A percentile compares a stretch with the other conserved stretches of the same genome.
Conservation (phyloP, 2,888 invertebrate species). For the Meiosimyza decipiens region DNA sequence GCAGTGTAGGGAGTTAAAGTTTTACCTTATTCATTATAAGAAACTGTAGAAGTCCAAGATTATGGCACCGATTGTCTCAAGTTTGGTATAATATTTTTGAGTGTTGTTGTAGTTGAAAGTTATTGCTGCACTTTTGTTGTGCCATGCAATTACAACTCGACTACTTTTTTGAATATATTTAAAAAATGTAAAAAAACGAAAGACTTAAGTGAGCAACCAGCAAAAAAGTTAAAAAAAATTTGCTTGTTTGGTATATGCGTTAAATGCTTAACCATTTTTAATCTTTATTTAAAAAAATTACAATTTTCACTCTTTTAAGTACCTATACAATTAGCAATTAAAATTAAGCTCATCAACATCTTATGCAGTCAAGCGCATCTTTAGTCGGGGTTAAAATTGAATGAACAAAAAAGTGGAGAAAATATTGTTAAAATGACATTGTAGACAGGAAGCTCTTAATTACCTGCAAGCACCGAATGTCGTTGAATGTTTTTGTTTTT, state of each 20-base stretch:
- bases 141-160: too few species aligned
- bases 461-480: neutral
- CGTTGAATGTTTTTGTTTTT: too few species aligned
- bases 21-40: neutral
- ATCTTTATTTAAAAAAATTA: too few species aligned
- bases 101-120: neutral
- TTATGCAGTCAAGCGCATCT: conserved; percentile 5
- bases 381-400: neutral
- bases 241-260: too few species aligned
- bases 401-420: neutral
- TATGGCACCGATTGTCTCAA: conserved; percentile 8
- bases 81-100: neutral
- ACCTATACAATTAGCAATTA: too few species aligned
- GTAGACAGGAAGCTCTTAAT: conserved; percentile 10
- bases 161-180: too few species aligned
- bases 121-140: neutral
- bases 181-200: too few species aligned
- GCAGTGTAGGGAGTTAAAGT: neutral
- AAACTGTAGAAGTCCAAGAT: conserved; percentile 14
- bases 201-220: neutral
- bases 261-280: too few species aligned
- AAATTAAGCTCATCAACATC: neutral
- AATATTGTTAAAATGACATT: neutral
- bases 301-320: too few species aligned
- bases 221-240: too few species aligned